These are phyloP conservation scores for Erythrocercus mccallii DNA, from an alignment of 2,113 vertebrate species.

Conservation along the genomic window DNA sequence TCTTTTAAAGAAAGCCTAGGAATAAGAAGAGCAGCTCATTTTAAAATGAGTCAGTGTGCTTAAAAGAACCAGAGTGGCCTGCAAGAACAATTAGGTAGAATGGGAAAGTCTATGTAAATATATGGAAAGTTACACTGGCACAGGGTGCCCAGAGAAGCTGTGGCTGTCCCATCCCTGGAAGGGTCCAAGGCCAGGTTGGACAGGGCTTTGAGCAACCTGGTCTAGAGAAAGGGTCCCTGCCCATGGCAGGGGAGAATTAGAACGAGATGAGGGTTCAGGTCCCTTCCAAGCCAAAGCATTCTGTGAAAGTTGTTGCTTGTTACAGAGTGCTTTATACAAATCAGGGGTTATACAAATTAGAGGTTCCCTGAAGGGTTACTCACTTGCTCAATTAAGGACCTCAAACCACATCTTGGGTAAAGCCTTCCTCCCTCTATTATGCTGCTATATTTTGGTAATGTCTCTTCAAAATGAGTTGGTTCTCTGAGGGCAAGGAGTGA, in stretches of 20 bases:
- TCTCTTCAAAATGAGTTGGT: not conserved
- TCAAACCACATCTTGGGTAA: not conserved
- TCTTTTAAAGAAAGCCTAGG: not conserved
- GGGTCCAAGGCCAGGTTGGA: not conserved
- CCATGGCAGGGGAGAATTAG: not conserved
- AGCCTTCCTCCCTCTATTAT: not conserved
- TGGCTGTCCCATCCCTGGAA: not conserved
- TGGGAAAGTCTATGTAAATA: not conserved
- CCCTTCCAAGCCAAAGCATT: not conserved
- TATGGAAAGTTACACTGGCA: not conserved
- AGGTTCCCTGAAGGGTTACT: not conserved
- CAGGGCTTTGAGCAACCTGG: not conserved
- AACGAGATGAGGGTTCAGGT: not conserved
- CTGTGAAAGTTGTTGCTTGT: not conserved
- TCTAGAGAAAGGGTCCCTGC: not conserved
- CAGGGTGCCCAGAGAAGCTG: not conserved
- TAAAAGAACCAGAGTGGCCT: not conserved
- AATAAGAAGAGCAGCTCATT: not conserved
- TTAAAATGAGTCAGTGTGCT: not conserved
- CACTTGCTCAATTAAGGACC: not conserved
- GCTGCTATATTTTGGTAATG: not conserved
- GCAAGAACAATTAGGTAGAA: not conserved
- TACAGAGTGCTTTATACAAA: not conserved
- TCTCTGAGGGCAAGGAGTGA: not conserved
- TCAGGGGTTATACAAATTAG: not conserved